phyloP scores from a whole-genome alignment of 2,797 vertebrate genomes.

The Chelon auratus region DNA sequence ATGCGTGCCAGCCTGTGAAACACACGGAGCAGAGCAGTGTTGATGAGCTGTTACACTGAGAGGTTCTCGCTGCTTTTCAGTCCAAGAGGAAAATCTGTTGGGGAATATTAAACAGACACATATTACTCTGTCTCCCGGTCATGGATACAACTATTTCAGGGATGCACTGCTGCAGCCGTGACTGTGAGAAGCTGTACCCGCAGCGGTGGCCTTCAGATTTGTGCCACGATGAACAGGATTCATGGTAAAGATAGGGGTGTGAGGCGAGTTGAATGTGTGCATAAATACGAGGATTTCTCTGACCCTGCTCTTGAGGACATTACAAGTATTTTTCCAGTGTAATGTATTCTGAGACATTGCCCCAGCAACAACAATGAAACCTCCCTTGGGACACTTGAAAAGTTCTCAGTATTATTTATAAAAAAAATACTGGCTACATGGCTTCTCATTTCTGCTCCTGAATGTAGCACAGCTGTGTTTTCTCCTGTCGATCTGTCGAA shows the following conservation, averaged over 20 bases:
- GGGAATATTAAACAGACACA: constrained; percentile 23
- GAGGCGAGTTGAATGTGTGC: constrained; percentile 4
- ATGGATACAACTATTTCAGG: neutral
- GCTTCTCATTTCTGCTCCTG: constrained; percentile 33
- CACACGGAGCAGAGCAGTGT: constrained; percentile 10
- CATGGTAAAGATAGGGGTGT: neutral
- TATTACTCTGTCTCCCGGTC: neutral
- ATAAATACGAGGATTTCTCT: constrained; percentile 36
- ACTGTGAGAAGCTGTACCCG: neutral
- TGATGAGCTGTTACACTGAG: constrained; percentile 31
- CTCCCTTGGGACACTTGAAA: constrained; percentile 52
- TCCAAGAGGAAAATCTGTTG: constrained; percentile 51
- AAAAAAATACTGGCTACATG: constrained; percentile 24
- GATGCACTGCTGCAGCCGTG: neutral
- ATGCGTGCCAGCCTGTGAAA: constrained; percentile 39
- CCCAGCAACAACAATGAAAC: constrained; percentile 45
- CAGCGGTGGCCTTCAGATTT: neutral
- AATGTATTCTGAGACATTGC: constrained; percentile 5
- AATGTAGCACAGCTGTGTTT: constrained; percentile 34
- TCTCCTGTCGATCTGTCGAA: constrained; percentile 49
- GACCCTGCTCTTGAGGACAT: constrained; percentile 13
- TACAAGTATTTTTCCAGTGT: constrained; percentile 1
- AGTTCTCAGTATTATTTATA: constrained; percentile 54
- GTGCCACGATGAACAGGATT: neutral
- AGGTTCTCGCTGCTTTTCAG: constrained; percentile 20